Conservation (phyloP, 1,140 invertebrate genomes). For the Eupristina koningsbergeri region DNA sequence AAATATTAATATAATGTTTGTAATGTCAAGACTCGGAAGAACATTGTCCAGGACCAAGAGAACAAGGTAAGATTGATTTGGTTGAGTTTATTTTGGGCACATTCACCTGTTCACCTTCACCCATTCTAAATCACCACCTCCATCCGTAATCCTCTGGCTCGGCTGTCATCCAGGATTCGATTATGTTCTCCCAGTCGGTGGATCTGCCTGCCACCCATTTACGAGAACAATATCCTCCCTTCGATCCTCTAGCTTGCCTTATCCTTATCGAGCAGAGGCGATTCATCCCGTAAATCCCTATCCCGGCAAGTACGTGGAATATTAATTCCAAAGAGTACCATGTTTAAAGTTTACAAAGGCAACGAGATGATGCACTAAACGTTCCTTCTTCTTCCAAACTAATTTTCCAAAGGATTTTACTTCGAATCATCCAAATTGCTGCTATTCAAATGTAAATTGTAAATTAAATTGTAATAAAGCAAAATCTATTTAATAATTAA, state of each 20-base stretch:
- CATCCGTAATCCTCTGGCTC: background rate
- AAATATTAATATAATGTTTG: background rate
- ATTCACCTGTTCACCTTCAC: slow-evolving; percentile 4
- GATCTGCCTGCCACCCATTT: background rate
- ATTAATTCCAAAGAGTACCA: background rate
- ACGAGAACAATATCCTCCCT: background rate
- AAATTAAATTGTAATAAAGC: too few species aligned
- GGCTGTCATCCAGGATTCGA: background rate
- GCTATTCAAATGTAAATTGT: too few species aligned
- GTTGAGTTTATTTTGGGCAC: background rate
- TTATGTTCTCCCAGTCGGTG: background rate
- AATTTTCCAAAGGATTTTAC: too few species aligned
- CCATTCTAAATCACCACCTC: background rate
- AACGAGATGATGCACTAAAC: too few species aligned
- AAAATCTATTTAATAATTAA: too few species aligned
- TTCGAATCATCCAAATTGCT: too few species aligned
- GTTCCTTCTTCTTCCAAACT: too few species aligned
- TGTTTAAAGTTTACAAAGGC: too few species aligned
- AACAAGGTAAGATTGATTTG: too few species aligned
- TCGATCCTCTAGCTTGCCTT: background rate
- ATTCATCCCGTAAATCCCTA: background rate
- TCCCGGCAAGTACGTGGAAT: background rate
- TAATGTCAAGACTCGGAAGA: background rate
- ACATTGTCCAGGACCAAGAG: background rate
- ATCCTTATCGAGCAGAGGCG: background rate